Base-by-base conservation (phyloP, 1,140 invertebrate genomes). In the Lasaia peninsularis region DNA sequence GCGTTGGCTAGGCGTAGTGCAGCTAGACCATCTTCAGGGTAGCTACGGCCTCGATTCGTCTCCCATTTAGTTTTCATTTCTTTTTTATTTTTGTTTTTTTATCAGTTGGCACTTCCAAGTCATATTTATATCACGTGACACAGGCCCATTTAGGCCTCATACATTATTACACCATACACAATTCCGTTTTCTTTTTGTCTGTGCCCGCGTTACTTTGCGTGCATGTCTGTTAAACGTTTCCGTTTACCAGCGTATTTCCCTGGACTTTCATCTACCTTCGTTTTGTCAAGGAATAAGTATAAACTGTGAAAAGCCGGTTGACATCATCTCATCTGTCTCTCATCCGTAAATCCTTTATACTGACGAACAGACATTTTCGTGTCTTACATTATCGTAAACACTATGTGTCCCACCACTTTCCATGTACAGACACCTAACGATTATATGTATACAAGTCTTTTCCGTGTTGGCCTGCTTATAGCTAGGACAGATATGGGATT, bases 111-210 rank as follows among this genome's bases (percentile, higher is more conserved):
- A 83, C 78, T 75, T 71, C 64, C 51, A 69, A 71, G 79, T 86
- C 83, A 83, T 86, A 84, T 83, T 81, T 74, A 63, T 82, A 75
- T 82, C 80, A 78, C 80, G 68, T 55, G 72, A 86, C 83, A 86
- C 80, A 59, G 74, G 77, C 74, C 71, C 14, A 10, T 16, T 12
- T 16, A 31, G 71, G 70, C 77, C 69, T 67, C 68, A 70, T 75
- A 84, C 80, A 82, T 77, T 75, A 75, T 56, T 61, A 83, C 80
- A 82, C 80, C 69, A 74, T 56, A 80, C 75, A 84, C 80, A 71
- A 60, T 61, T 67, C 62, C 62, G 55, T 68, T 67, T 63, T 63
- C 63, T 64, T 56, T 52, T 67, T 69, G 63, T 52, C 56, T 62
- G 44, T 51, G 51, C 32, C 53, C 63, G 59, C 58, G 57, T 57